These are phyloP conservation scores for Plotosus lineatus DNA, from an alignment of 2,113 vertebrate genomes.

Conservation along the genomic window DNA sequence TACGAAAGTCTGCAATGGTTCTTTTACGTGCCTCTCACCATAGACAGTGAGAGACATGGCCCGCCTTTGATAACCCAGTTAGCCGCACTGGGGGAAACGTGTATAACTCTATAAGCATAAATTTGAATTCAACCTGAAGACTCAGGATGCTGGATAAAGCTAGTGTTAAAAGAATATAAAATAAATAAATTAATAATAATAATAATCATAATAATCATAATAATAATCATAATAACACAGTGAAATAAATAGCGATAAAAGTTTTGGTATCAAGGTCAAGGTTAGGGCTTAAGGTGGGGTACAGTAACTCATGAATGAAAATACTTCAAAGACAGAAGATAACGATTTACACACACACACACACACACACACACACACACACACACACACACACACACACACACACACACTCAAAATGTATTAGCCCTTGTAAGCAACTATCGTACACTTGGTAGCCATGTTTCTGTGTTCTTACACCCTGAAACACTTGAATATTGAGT, in stretches of 20 bases:
- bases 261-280: not conserved
- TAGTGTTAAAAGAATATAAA: not conserved
- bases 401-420: not conserved
- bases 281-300: not conserved
- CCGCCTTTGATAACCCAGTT: no score
- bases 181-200: no score
- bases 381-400: not conserved
- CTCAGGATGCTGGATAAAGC: no score
- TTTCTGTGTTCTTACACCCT: not conserved
- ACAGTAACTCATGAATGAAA: not conserved
- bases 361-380: slow-evolving; percentile 22
- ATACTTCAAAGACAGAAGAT: no score
- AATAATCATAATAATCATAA: no score
- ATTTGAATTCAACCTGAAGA: no score
- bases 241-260: not conserved
- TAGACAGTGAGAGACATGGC: no score
- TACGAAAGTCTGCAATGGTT: no score
- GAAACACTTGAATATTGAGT: not conserved
- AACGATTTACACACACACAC: not conserved
- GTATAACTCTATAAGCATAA: no score
- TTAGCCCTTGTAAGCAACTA: not conserved
- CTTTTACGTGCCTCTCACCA: no score
- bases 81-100: no score
- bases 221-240: no score
- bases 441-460: not conserved